Conservation (phyloP, 1,140 invertebrate species). For the Drosophila subobscura region DNA sequence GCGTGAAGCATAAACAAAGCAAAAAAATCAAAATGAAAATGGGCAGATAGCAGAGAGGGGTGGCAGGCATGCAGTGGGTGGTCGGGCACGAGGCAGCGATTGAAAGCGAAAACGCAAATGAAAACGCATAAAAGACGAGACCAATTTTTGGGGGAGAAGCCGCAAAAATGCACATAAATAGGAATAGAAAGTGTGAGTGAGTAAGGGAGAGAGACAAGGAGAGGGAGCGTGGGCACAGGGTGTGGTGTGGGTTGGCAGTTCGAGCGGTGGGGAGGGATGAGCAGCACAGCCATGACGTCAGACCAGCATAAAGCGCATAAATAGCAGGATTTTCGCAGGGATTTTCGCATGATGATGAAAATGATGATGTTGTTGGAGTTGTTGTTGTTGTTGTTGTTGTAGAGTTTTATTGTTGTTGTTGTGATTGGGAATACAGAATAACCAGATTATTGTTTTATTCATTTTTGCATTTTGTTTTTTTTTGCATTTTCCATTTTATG, state of each 20-base stretch:
- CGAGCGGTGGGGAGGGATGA: not conserved
- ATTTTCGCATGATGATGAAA: slow-evolving; percentile 59
- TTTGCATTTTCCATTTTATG: slow-evolving; percentile 41
- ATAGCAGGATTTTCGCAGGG: slow-evolving; percentile 73
- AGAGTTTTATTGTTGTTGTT: slow-evolving; percentile 52
- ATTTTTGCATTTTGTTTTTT: slow-evolving; percentile 35
- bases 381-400: slow-evolving; percentile 57
- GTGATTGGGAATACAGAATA: slow-evolving; percentile 30
- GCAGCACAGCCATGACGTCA: slow-evolving; percentile 58
- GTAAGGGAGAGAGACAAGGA: slow-evolving; percentile 8
- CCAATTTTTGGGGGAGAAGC: slow-evolving; percentile 40
- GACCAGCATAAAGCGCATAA: slow-evolving; percentile 66
- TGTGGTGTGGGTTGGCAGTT: not conserved
- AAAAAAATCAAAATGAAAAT: slow-evolving; percentile 45
- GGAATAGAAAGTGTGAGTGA: slow-evolving; percentile 35
- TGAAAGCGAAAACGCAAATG: slow-evolving; percentile 71
- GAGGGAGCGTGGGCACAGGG: not conserved
- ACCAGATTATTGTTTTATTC: slow-evolving; percentile 50
- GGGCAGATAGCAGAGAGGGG: not conserved
- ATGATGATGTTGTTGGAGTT: slow-evolving; percentile 44
- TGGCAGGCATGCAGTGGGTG: not conserved
- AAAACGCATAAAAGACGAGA: slow-evolving; percentile 51
- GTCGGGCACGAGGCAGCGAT: not conserved
- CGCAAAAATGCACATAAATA: slow-evolving; percentile 81
- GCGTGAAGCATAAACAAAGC: slow-evolving; percentile 74